Evolutionary conservation across 2,888 invertebrate genomes (phyloP), one percentile per base, ranked within the genome.

Genomic region (Hydroisotoma schaefferi): DNA sequence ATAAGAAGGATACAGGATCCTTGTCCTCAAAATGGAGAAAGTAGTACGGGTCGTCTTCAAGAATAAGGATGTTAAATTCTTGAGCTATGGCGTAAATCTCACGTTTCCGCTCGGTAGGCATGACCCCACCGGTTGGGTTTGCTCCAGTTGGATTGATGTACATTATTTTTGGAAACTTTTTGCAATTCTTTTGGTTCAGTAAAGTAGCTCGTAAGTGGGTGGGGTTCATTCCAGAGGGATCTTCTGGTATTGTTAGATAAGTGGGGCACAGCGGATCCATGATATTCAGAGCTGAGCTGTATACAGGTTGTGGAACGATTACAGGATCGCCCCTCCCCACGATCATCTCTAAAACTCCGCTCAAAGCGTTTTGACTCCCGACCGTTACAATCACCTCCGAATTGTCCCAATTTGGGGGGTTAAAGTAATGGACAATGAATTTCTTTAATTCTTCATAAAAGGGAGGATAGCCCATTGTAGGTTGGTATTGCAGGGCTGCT

Each of bases 21-120:
- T 79, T 77, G 84, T 77, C 4, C 49, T 81, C 78, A 76, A 86
- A 90, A 75, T 87, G 85, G 74, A 90, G 78, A 74, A 86, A 89
- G 77, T 85, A 87, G 74, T 90, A 90, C 0, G 90, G 87, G 76
- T 90, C 90, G 73, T 90, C 90, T 75, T 90, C 90, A 6, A 90
- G 73, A 55, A 90, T 88, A 8, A 90, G 73, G 33, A 90, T 82
- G 77, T 90, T 84, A 75, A 86, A 88, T 75, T 83, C 81, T 76
- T 87, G 86, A 47, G 88, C 87, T 64, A 90, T 79, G 68, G 83
- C 80, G 74, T 90, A 90, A 44, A 90, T 84, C 76, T 83, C 82
- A 63, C 82, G 79, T 61, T 85, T 82, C 65, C 89, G 80, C 18
- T 84, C 81, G 46, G 82, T 78, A 0, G 86, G 80, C 56, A 88